A percentile compares a stretch with the other conserved stretches of the same genome.
Evolutionary conservation across 2,888 invertebrate species (phyloP).

Genomic region (Lasioglossum figueresi): DNA sequence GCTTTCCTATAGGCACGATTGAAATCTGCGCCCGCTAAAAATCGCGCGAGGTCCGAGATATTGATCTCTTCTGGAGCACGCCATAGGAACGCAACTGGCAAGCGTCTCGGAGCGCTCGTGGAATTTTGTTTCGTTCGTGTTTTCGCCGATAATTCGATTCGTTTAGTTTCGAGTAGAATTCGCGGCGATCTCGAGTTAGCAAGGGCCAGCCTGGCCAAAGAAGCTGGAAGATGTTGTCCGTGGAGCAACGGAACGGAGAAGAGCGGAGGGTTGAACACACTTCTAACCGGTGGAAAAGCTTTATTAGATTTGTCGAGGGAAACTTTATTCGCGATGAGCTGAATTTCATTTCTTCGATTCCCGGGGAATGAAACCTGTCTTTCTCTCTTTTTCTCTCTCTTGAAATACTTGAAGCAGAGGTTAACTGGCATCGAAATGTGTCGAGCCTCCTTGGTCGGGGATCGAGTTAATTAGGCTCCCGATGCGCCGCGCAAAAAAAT

Average conservation of each 20-base stretch:
- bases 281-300: constrained; percentile 73
- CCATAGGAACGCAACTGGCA: background rate
- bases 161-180: constrained; percentile 17
- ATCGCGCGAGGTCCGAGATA: background rate
- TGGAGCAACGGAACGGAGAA: background rate
- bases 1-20: background rate
- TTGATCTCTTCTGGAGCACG: background rate
- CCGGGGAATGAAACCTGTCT: background rate
- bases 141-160: constrained; percentile 16
- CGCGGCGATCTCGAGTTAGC: background rate
- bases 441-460: background rate
- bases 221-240: constrained; percentile 35
- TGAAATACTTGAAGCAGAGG: background rate
- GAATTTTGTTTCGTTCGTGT: background rate
- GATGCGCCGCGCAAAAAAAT: constrained; percentile 19
- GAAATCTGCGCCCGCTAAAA: background rate
- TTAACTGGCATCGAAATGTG: background rate
- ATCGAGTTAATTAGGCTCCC: background rate
- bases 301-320: constrained; percentile 47
- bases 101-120: background rate
- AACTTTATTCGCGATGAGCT: constrained; percentile 49
- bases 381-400: background rate
- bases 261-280: constrained; percentile 24
- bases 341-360: constrained; percentile 22
- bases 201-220: background rate